These are phyloP conservation scores for Alouatta palliata DNA, from an alignment of 2,113 vertebrate species.

Conservation along the genomic window DNA sequence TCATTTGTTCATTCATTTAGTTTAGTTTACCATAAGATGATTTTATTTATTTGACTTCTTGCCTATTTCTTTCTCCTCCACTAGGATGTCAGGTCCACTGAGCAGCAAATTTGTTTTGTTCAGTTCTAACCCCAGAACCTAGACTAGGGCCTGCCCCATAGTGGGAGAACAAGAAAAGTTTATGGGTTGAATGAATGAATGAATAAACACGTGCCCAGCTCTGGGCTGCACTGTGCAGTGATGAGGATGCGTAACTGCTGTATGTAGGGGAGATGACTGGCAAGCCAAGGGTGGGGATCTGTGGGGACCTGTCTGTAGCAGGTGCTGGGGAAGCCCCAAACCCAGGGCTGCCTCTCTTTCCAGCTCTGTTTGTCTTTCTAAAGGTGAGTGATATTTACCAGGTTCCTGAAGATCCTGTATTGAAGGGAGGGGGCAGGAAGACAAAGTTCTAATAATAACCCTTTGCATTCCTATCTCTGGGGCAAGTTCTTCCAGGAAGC, in stretches of 20 bases:
- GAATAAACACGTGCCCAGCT: background rate
- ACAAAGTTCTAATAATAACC: background rate
- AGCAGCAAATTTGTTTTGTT: background rate
- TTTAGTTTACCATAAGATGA: background rate
- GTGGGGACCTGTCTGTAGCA: rapidly evolving
- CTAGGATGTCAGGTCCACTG: background rate
- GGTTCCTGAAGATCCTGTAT: background rate
- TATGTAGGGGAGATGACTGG: background rate
- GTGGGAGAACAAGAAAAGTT: background rate
- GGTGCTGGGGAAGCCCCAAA: background rate
- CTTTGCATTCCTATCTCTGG: background rate
- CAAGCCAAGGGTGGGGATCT: background rate
- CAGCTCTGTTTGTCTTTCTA: background rate
- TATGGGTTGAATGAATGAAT: background rate
- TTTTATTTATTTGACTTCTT: too few species aligned
- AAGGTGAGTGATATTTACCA: background rate
- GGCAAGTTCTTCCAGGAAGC: slow-evolving; percentile 43
- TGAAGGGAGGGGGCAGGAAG: background rate
- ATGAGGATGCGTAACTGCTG: rapidly evolving
- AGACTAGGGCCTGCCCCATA: background rate
- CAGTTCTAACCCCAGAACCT: background rate
- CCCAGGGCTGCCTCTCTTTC: rapidly evolving
- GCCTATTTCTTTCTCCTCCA: background rate
- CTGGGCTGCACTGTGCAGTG: background rate
- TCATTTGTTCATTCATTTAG: background rate